Conservation (phyloP, 2,888 invertebrate genomes). For the Hartigia nigra region DNA sequence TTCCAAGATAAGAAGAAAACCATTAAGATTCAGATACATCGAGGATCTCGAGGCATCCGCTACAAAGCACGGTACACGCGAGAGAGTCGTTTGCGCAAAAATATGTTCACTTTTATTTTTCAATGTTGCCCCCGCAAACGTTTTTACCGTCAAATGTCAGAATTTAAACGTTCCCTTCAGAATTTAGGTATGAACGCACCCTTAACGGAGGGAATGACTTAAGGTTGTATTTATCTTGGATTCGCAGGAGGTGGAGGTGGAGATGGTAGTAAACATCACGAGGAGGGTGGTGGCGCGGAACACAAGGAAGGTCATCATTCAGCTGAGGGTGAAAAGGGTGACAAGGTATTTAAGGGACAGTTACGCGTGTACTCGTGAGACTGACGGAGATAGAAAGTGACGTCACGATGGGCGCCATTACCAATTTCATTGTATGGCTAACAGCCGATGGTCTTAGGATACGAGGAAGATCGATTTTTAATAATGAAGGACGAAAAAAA, state of each 20-base stretch:
- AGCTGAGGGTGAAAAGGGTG: conserved; percentile 39
- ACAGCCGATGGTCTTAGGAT: neutral
- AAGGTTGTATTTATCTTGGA: conserved; percentile 28
- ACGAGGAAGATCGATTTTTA: neutral
- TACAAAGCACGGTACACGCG: conserved; percentile 32
- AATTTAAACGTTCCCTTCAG: neutral
- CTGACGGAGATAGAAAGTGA: neutral
- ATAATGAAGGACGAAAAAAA: neutral
- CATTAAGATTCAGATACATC: conserved; percentile 40
- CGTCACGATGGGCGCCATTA: neutral
- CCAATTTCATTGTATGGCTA: neutral
- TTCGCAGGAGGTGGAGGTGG: conserved; percentile 20
- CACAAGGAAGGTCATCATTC: conserved; percentile 44
- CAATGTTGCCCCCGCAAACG: no score
- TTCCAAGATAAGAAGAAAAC: conserved; percentile 37
- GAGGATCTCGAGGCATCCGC: conserved; percentile 47
- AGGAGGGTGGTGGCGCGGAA: conserved; percentile 40
- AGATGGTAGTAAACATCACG: conserved; percentile 33
- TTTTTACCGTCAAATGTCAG: no score
- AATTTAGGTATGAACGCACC: neutral
- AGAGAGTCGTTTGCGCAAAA: neutral
- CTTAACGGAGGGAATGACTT: neutral
- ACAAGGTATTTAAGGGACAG: conserved; percentile 41
- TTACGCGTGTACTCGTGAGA: neutral
- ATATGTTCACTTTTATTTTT: neutral